Base-by-base conservation (phyloP, 2,888 invertebrate genomes). In the Protophormia terraenovae region DNA sequence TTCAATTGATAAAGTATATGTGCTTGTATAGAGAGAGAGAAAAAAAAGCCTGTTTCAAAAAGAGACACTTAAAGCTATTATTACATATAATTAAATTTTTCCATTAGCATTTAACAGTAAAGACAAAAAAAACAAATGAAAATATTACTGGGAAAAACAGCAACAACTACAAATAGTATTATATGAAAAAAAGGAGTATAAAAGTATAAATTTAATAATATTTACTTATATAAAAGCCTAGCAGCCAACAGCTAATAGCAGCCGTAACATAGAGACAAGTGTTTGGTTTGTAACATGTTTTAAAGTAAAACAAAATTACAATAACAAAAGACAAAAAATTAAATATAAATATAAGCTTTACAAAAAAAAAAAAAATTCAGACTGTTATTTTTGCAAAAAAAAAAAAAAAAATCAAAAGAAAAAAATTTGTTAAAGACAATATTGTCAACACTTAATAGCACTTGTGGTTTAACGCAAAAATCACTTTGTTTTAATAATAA, bases 361-460 rank as follows among this genome's bases (percentile, higher is more conserved):
- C 2, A 35, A 58, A 14, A 55, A n/a, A 19, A 58, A 19, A n/a
- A n/a, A n/a, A n/a, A 66, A n/a, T 16, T 41, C 38, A 24, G 12
- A 27, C 58, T 19, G 6, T 14, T 73, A 24, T 72, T 27, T 53
- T 45, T 69, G 38, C 29, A 53, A 79, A 45, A 64, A 4, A 3
- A 7, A 60, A 35, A 71, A 50, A 22, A 38, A 47, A 64, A 24
- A 32, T 1, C 1, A 29, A 32, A 58, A 58, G 3, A 8, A 16
- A 62, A 24, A 72, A 77, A 67, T 62, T 45, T 50, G 53, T 69
- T 53, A 82, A 79, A 85, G 71, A 82, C 82, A 82, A 78, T 85
- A 79, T 82, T 82, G 85, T 75, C 64, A 78, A 71, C 85, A 82
- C 85, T 85, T 85, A 85, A 85, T 85, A 82, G 85, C 85, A 85